Conservation (phyloP, 2,888 invertebrate genomes). For the Mesorhabditis spiculigera region DNA sequence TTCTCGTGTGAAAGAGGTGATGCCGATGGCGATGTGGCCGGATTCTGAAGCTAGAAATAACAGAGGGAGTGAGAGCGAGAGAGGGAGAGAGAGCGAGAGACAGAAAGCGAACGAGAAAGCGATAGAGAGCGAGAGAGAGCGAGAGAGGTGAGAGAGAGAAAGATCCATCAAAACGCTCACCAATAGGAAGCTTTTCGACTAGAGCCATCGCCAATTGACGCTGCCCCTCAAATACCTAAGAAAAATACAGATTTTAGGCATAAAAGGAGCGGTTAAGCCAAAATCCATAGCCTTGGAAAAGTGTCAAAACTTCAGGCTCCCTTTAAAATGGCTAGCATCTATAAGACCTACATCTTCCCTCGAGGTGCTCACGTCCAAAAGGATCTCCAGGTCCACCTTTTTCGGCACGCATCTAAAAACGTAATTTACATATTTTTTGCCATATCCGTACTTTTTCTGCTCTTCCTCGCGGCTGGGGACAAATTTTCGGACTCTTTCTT, state of each 20-base stretch:
- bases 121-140: too few species aligned
- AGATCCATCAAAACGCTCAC: too few species aligned
- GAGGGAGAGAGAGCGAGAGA: too few species aligned
- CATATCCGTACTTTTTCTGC: background rate
- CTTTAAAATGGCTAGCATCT: background rate
- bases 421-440: slow-evolving; percentile 14
- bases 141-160: too few species aligned
- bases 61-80: too few species aligned
- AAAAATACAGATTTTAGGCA: too few species aligned
- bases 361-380: slow-evolving; percentile 50
- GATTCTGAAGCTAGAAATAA: slow-evolving; percentile 13
- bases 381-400: slow-evolving; percentile 47
- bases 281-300: too few species aligned
- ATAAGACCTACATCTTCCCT: slow-evolving; percentile 27
- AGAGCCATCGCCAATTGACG: slow-evolving; percentile 45
- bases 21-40: slow-evolving; percentile 37
- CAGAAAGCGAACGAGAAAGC: too few species aligned
- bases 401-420: slow-evolving; percentile 16
- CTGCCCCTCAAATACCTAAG: slow-evolving; percentile 51
- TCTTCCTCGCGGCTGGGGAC: background rate
- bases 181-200: slow-evolving; percentile 48
- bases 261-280: too few species aligned
- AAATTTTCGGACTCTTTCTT: too few species aligned
- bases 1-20: slow-evolving; percentile 40
- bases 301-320: too few species aligned